phyloP scores from a whole-genome alignment of 2,113 vertebrate species.

The Megalops atlanticus region DNA sequence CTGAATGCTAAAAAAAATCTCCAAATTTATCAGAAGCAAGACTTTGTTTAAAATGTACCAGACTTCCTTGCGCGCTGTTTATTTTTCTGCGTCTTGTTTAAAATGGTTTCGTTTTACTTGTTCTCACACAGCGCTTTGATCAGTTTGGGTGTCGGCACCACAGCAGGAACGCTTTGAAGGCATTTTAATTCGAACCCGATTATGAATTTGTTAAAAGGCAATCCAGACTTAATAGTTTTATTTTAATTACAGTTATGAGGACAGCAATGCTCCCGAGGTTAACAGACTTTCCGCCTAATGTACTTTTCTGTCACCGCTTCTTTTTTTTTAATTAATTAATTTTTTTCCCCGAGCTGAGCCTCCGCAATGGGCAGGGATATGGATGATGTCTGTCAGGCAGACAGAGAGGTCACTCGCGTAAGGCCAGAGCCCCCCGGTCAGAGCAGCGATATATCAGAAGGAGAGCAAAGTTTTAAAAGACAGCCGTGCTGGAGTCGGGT shows the following conservation, averaged over 20 bases:
- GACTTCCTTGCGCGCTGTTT: too few species aligned
- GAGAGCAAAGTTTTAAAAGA: background rate
- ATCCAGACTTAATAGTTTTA: background rate
- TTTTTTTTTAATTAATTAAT: too few species aligned
- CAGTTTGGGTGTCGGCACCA: background rate
- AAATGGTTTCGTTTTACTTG: too few species aligned
- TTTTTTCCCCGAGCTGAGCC: too few species aligned
- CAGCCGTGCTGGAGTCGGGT: background rate
- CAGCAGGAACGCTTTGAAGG: background rate
- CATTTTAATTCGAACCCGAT: slow-evolving; percentile 6
- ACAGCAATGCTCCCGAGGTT: background rate
- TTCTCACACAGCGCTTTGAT: too few species aligned
- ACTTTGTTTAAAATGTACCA: too few species aligned
- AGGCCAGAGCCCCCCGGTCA: background rate
- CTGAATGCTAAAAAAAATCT: too few species aligned
- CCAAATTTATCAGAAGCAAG: too few species aligned
- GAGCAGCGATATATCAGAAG: background rate
- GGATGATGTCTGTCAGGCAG: background rate
- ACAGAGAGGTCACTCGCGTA: background rate
- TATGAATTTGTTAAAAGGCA: slow-evolving; percentile 7
- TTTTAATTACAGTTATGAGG: background rate
- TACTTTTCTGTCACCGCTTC: too few species aligned
- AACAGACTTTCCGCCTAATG: slow-evolving; percentile 31
- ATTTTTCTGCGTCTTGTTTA: too few species aligned
- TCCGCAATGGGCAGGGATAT: background rate